These are phyloP conservation scores for Limulus polyphemus DNA, from an alignment of 2,888 invertebrate species.

Conservation along the genomic window DNA sequence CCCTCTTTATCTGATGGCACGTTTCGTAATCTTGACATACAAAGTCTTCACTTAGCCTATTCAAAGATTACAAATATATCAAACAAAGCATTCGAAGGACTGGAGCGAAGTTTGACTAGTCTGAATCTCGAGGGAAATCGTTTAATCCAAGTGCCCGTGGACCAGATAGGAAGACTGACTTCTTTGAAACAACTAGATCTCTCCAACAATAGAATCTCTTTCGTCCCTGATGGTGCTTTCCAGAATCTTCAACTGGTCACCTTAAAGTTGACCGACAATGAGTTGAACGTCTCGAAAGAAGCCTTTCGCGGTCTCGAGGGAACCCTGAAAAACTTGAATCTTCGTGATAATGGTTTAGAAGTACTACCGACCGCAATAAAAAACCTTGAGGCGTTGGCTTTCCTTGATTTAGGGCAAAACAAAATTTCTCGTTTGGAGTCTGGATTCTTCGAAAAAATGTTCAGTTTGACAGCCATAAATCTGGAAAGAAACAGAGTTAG, in stretches of 20 bases:
- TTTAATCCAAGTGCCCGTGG: constrained; percentile 61
- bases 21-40: constrained; percentile 49
- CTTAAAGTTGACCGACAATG: constrained; percentile 69
- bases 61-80: constrained; percentile 33
- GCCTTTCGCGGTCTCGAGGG: constrained; percentile 67
- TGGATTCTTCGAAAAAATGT: constrained; percentile 41
- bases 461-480: constrained; percentile 67
- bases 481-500: constrained; percentile 77
- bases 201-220: constrained; percentile 62
- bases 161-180: constrained; percentile 52
- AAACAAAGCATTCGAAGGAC: constrained; percentile 45
- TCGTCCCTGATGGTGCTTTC: constrained; percentile 63
- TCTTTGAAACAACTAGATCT: constrained; percentile 68
- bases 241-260: constrained; percentile 44
- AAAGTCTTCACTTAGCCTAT: constrained; percentile 34
- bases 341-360: constrained; percentile 73
- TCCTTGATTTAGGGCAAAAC: constrained; percentile 78
- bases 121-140: constrained; percentile 53
- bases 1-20: constrained; percentile 49
- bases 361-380: constrained; percentile 63
- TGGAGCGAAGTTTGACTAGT: constrained; percentile 55
- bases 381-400: constrained; percentile 64
- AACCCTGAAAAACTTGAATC: constrained; percentile 71
- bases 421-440: constrained; percentile 56
- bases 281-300: constrained; percentile 51